A percentile compares a stretch with the other conserved stretches of the same genome.
Conservation (phyloP, 2,113 vertebrate genomes). For the Labeo catla region DNA sequence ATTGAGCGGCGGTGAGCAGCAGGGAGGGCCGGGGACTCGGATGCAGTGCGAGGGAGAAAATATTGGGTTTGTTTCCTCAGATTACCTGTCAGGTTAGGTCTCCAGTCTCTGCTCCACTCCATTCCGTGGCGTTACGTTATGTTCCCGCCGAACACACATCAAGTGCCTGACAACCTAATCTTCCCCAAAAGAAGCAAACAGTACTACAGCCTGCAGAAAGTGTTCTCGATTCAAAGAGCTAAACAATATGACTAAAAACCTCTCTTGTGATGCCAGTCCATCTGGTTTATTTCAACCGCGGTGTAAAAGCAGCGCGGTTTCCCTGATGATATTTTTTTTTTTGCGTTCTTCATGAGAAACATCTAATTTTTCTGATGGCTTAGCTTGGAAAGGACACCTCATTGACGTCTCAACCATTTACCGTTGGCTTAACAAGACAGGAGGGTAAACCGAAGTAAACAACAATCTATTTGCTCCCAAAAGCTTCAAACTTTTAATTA, state of each 20-base stretch:
- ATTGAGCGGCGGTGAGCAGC: constrained; percentile 48
- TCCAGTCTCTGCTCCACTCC: constrained; percentile 41
- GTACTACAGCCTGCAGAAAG: constrained; percentile 41
- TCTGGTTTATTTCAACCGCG: constrained; percentile 32
- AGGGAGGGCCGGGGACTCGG: constrained; percentile 33
- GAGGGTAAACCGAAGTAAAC: constrained; percentile 47
- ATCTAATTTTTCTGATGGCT: neutral
- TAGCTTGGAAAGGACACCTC: neutral
- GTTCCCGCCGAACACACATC: constrained; percentile 55
- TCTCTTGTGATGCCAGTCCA: constrained; percentile 42
- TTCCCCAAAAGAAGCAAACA: constrained; percentile 59
- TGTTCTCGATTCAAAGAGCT: constrained; percentile 50
- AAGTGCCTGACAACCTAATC: constrained; percentile 60
- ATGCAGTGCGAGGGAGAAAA: constrained; percentile 51
- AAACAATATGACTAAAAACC: constrained; percentile 51
- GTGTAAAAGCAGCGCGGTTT: neutral
- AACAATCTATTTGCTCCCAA: constrained; percentile 42
- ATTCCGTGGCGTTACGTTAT: constrained; percentile 53
- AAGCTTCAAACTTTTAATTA: constrained; percentile 62
- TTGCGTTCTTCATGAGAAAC: neutral
- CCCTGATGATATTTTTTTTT: neutral
- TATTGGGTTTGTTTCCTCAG: constrained; percentile 59
- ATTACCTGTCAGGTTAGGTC: constrained; percentile 61
- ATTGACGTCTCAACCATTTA: constrained; percentile 6
- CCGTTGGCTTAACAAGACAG: constrained; percentile 38